Base-by-base conservation (phyloP, 2,797 vertebrate genomes). In the Lepilemur ruficaudatus region DNA sequence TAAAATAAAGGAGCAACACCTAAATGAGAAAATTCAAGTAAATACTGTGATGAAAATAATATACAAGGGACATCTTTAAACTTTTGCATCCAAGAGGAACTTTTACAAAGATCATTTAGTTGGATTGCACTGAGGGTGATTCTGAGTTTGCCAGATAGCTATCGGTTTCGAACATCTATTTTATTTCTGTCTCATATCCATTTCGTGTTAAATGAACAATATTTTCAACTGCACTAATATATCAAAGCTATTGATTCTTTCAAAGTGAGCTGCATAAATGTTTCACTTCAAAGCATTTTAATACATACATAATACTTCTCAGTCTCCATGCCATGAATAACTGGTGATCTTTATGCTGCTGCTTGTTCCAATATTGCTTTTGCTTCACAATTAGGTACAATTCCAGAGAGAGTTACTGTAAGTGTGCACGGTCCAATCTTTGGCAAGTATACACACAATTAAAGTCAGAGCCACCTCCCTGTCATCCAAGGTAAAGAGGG, bases 391-490 rank as follows among this genome's bases (percentile, higher is more conserved):
- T 81, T 43, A 59, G 8, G n/a, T 70, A 79, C 23, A 89, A n/a
- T 83, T 69, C 85, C 63, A 46, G 7, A 55, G 20, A 70, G 48
- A 76, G 46, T 38, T 83, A 41, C 35, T 43, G 0, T 75, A 52
- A 91, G 17, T 1, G 0, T 48, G 4, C 63, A 7, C 15, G 20
- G 2, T 32, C 10, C 78, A 90, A n/a, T 93, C 57, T 94, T 59
- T 69, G 38, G 41, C n/a, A 96, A 97, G 41, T 94, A 94, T 93
- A 92, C 61, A 73, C 13, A 85, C 28, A 97, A 93, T 72, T 96
- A 93, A 92, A 98, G 95, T 88, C 92, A 97, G 91, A 50, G 32
- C 61, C 96, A 95, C 57, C 35, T 97, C 41, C 46, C 78, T 97
- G 96, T 95, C 97, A 92, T 89, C 82, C n/a, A 89, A 92, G n/a